Evolutionary conservation across 2,888 invertebrate species (phyloP), one percentile per base, ranked within the genome.

Genomic region (Scaptomyza flava): DNA sequence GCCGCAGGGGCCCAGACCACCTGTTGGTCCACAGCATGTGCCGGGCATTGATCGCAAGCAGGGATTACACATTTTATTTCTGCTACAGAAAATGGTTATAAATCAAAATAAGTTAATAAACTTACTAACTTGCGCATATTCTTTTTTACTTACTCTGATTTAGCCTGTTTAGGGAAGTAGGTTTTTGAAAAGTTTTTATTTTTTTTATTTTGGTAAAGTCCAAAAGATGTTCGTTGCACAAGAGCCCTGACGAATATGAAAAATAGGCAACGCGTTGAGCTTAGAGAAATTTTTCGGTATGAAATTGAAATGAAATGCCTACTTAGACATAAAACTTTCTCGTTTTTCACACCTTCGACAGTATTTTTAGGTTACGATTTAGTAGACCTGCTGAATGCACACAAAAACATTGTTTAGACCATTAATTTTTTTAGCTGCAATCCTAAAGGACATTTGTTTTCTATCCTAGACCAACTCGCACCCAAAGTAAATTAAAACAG

Each of bases 21-120:
- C 84, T 31, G 87, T 86, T n/a, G 87, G 87, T 31, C 84, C 84
- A 54, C 84, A 84, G 60, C 84, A 84, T 14, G 79, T 77, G n/a
- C 84, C 84, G 27, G 81, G 75, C 75, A 83, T 83, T 1, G 87
- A 76, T 33, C 79, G 62, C 43, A 84, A 53, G 50, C 79, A 74
- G 6, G 81, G 83, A 63, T 86, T 84, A 51, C 84, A 84, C 84
- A 84, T 84, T 30, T 38, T 36, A 11, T 12, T 38, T 6, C 0
- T 14, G 61, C 64, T 3, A 14, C 20, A 34, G 30, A 0, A 1
- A 38, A 33, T 0, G 17, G 14, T 9, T 6, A 30, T 45, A 20
- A 23, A 34, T 23, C 14, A 33, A 47, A 34, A 50, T n/a, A n/a
- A 7, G 23, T 27, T 20, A 7, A 5, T 12, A 7, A 6, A n/a